These are phyloP conservation scores for Drosophila anceps DNA, from an alignment of 2,888 invertebrate genomes.

Conservation along the genomic window DNA sequence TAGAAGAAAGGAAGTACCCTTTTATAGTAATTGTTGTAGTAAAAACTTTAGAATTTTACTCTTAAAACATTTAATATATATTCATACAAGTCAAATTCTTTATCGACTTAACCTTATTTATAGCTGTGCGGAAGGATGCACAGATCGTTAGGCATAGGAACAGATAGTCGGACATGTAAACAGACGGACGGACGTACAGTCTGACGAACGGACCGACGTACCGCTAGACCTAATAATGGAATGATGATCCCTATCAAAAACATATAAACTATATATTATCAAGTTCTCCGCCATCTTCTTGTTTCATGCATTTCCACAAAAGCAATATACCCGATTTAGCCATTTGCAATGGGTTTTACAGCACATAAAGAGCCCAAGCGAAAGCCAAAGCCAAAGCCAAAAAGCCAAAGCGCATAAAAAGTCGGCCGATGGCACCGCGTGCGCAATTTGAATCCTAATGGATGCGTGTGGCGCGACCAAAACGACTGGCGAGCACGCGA, in stretches of 20 bases:
- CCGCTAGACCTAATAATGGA: too few relatives aligned
- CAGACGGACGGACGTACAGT: background rate
- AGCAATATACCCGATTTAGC: background rate
- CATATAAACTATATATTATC: background rate
- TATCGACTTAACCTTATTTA: background rate
- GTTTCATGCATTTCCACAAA: background rate
- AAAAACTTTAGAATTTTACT: too few relatives aligned
- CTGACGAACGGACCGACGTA: too few relatives aligned
- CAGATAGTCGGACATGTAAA: background rate
- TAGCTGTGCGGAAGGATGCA: background rate
- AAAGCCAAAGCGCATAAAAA: constrained; percentile 73
- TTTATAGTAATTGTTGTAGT: too few relatives aligned
- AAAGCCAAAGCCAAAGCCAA: constrained; percentile 49
- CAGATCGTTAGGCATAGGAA: background rate
- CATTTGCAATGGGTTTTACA: background rate
- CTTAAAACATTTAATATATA: background rate
- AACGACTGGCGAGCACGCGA: constrained; percentile 77
- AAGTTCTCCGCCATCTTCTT: too few relatives aligned
- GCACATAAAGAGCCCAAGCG: constrained; percentile 34
- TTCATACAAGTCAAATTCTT: background rate
- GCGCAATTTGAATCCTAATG: constrained; percentile 80
- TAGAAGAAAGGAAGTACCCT: too few relatives aligned
- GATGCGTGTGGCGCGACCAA: constrained; percentile 74
- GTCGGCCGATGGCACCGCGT: constrained; percentile 56
- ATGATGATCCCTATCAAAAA: background rate